Conservation (phyloP, 1,140 invertebrate genomes). For the Aleiodes sp. region DNA sequence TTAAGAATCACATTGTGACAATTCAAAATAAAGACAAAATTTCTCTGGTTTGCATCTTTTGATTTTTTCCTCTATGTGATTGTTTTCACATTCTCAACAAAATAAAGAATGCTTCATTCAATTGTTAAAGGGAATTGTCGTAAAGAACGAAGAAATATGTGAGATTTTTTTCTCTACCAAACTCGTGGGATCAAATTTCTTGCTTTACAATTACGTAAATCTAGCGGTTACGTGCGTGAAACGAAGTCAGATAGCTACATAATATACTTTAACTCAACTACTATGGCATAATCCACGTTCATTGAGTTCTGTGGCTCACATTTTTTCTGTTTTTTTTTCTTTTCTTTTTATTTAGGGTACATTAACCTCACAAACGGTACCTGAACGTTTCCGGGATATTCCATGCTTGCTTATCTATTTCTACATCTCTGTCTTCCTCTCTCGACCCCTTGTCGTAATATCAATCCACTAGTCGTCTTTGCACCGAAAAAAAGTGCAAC, state of each 20-base stretch:
- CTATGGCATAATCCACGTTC: constrained; percentile 12
- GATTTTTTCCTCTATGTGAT: too few species aligned
- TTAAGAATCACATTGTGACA: background rate
- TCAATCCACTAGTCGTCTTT: too few species aligned
- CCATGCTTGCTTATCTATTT: background rate
- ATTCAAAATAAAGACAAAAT: background rate
- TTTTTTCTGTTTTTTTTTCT: constrained; percentile 9
- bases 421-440: background rate
- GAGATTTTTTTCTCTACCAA: background rate
- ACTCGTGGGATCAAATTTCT: constrained; percentile 5
- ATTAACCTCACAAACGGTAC: constrained; percentile 32
- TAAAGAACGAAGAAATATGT: background rate
- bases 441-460: background rate
- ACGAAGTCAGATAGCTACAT: background rate
- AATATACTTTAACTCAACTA: background rate
- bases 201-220: constrained; percentile 25
- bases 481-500: too few species aligned
- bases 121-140: too few species aligned
- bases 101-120: too few species aligned
- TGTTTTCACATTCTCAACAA: background rate
- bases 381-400: constrained; percentile 25
- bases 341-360: constrained; percentile 6
- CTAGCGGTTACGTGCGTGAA: constrained; percentile 31
- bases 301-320: too few species aligned
- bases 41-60: background rate